These are phyloP conservation scores for Geotrupes spiniger DNA, from an alignment of 2,888 invertebrate genomes.

Conservation along the genomic window DNA sequence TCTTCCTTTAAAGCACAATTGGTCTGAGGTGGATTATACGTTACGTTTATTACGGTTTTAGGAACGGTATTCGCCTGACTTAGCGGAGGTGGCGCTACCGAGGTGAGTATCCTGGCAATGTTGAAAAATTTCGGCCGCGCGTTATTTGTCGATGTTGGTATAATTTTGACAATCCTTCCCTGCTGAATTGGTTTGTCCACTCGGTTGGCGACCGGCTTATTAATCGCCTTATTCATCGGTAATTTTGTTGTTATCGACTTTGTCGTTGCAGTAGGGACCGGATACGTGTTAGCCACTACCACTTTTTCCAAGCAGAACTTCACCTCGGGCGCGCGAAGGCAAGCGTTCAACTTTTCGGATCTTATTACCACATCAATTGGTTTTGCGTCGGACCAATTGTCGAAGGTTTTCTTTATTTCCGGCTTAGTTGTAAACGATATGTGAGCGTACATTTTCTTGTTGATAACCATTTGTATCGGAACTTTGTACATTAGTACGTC, in stretches of 20 bases:
- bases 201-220: no score
- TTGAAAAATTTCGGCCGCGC: neutral
- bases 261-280: no score
- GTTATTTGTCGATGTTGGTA: no score
- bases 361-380: neutral
- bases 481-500: constrained; percentile 19
- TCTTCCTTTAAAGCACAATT: neutral
- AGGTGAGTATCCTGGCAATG: neutral
- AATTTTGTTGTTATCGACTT: no score
- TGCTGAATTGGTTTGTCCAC: no score
- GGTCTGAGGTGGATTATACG: neutral
- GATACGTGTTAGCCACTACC: no score
- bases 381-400: constrained; percentile 10
- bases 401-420: constrained; percentile 6
- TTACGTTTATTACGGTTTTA: constrained; percentile 1
- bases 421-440: constrained; percentile 16
- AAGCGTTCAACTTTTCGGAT: no score
- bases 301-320: no score
- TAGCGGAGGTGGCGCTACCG: neutral
- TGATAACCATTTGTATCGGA: constrained; percentile 17
- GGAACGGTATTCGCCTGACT: neutral
- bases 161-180: no score
- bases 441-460: constrained; percentile 14
- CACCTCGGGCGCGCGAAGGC: no score
- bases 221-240: no score